phyloP scores from a whole-genome alignment of 2,113 vertebrate species.

The Poecilia latipinna region DNA sequence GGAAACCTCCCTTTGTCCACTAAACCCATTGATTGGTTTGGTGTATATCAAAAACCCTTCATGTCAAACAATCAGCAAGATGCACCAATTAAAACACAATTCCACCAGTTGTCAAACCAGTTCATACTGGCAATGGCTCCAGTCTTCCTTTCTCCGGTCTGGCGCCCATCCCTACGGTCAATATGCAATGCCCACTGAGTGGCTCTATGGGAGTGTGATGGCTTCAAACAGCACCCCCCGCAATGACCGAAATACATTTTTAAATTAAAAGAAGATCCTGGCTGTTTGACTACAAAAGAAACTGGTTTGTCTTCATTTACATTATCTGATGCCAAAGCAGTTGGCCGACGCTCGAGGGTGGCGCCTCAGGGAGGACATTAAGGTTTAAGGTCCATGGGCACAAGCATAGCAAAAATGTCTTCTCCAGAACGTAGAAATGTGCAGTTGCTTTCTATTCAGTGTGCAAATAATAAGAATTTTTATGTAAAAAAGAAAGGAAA shows the following conservation, averaged over 20 bases:
- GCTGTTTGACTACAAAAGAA: conserved; percentile 65
- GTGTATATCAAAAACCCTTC: conserved; percentile 28
- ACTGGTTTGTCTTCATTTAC: conserved; percentile 63
- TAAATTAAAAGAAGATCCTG: conserved; percentile 67
- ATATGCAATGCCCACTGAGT: conserved; percentile 52
- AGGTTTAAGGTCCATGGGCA: background rate
- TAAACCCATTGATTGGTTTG: conserved; percentile 46
- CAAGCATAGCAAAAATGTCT: background rate
- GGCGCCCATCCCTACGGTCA: conserved; percentile 33
- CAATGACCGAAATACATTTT: conserved; percentile 69
- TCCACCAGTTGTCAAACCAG: conserved; percentile 42
- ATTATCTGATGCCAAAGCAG: conserved; percentile 62
- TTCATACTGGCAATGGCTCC: conserved; percentile 43
- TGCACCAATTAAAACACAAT: conserved; percentile 22
- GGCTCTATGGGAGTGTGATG: conserved; percentile 64
- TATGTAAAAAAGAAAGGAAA: background rate
- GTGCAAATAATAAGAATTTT: conserved; percentile 1
- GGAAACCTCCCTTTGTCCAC: conserved; percentile 32
- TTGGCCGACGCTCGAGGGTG: conserved; percentile 18
- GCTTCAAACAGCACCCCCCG: conserved; percentile 61
- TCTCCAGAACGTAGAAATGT: background rate
- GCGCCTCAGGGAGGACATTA: conserved; percentile 4
- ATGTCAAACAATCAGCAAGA: conserved; percentile 56
- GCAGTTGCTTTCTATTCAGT: background rate
- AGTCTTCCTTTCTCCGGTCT: conserved; percentile 33